A percentile compares a stretch with the other conserved stretches of the same genome.
Evolutionary conservation across 2,113 vertebrate genomes (phyloP).

Genomic region (Nettapus auritus): DNA sequence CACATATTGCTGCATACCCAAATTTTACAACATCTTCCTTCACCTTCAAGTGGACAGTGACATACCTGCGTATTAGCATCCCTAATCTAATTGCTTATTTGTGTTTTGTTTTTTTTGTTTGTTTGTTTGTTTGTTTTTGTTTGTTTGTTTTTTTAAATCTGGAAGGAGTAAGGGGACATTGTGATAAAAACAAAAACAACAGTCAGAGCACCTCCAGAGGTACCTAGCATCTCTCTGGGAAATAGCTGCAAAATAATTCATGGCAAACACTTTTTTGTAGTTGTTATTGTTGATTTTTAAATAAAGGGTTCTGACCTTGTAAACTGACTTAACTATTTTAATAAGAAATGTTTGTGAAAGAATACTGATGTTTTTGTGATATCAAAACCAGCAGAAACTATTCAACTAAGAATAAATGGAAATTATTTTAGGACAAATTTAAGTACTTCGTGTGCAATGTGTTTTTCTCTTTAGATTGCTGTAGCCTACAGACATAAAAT

Average conservation of each 20-base stretch:
- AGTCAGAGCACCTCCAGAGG: background rate
- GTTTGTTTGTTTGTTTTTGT: background rate
- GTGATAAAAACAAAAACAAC: slow-evolving; percentile 41
- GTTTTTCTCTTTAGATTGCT: slow-evolving; percentile 1
- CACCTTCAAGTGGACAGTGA: slow-evolving; percentile 1
- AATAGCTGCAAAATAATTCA: slow-evolving; percentile 63
- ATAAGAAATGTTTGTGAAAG: slow-evolving; percentile 3
- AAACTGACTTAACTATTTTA: slow-evolving; percentile 1
- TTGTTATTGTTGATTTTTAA: background rate
- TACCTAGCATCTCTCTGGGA: slow-evolving; percentile 16
- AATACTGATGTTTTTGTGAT: background rate
- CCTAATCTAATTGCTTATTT: background rate
- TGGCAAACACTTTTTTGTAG: background rate
- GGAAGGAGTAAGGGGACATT: background rate
- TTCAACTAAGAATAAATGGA: background rate
- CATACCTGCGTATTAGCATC: background rate
- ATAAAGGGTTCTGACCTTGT: background rate
- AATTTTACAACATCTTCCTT: slow-evolving; percentile 23
- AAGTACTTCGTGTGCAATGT: background rate
- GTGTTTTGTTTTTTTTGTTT: background rate
- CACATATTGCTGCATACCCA: background rate
- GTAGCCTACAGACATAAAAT: slow-evolving; percentile 18
- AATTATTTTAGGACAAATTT: slow-evolving; percentile 27
- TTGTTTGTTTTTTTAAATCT: background rate
- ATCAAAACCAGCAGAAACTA: slow-evolving; percentile 7